Evolutionary conservation across 2,888 invertebrate species (phyloP).

Genomic region (Diploptera punctata): DNA sequence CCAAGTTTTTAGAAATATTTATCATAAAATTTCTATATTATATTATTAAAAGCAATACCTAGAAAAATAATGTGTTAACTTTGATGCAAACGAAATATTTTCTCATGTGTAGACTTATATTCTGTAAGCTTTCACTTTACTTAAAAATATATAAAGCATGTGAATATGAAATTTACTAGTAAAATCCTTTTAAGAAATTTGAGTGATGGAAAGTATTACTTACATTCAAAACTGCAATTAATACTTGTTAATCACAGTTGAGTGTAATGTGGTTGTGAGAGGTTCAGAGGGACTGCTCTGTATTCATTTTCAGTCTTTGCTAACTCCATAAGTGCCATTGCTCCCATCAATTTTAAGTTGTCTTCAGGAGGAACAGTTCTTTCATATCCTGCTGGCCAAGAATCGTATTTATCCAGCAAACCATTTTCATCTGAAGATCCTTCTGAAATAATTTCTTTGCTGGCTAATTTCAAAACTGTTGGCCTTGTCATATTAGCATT

Average conservation of each 20-base stretch:
- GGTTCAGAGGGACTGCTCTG: slow-evolving; percentile 27
- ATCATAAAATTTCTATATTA: too few species aligned
- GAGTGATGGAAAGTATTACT: neutral
- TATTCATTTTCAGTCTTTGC: slow-evolving; percentile 51
- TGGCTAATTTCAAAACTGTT: slow-evolving; percentile 57
- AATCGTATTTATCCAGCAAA: neutral
- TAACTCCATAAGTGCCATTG: slow-evolving; percentile 66
- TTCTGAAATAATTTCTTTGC: slow-evolving; percentile 16
- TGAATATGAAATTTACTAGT: neutral
- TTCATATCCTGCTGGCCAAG: slow-evolving; percentile 16
- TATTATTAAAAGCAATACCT: too few species aligned
- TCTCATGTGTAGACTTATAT: neutral
- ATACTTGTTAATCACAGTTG: slow-evolving; percentile 39
- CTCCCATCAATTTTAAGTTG: slow-evolving; percentile 63
- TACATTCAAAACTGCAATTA: too few species aligned
- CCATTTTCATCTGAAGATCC: neutral
- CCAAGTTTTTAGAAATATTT: too few species aligned
- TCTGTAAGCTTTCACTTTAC: neutral
- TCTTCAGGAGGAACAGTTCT: slow-evolving; percentile 50
- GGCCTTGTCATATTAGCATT: slow-evolving; percentile 60
- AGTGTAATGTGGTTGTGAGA: slow-evolving; percentile 41
- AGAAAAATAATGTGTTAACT: too few species aligned
- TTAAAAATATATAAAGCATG: neutral
- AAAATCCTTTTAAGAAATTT: neutral
- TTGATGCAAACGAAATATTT: neutral